Percentiles rank a stretch among this genome's conserved stretches.
Evolutionary conservation across 2,113 vertebrate species (phyloP).

Genomic region (Brienomyrus brachyistius): DNA sequence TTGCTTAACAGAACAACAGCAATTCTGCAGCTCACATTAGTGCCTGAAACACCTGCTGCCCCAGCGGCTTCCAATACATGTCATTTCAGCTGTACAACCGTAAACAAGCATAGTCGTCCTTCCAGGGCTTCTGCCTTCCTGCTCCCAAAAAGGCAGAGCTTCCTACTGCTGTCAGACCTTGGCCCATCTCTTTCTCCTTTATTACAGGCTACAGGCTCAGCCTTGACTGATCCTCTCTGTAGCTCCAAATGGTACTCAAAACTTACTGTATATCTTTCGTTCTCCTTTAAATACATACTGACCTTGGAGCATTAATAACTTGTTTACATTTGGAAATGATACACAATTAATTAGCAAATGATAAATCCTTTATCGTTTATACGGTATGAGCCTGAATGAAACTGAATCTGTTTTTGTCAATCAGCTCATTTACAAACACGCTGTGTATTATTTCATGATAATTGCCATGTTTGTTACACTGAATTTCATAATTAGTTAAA

Average conservation of each 20-base stretch:
- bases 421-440: neutral
- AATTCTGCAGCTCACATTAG: neutral
- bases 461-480: neutral
- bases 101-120: neutral
- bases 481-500: neutral
- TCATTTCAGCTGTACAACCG: neutral
- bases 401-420: neutral
- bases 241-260: neutral
- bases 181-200: neutral
- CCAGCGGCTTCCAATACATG: neutral
- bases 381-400: neutral
- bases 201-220: neutral
- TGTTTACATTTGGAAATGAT: neutral
- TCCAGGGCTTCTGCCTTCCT: neutral
- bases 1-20: neutral
- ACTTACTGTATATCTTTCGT: neutral
- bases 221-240: neutral
- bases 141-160: neutral
- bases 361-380: neutral
- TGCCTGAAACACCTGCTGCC: neutral
- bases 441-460: neutral
- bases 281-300: neutral
- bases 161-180: neutral
- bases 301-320: neutral
- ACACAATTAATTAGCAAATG: neutral